phyloP scores from a whole-genome alignment of 2,113 vertebrate genomes.

The Psittacula cyanocephala region DNA sequence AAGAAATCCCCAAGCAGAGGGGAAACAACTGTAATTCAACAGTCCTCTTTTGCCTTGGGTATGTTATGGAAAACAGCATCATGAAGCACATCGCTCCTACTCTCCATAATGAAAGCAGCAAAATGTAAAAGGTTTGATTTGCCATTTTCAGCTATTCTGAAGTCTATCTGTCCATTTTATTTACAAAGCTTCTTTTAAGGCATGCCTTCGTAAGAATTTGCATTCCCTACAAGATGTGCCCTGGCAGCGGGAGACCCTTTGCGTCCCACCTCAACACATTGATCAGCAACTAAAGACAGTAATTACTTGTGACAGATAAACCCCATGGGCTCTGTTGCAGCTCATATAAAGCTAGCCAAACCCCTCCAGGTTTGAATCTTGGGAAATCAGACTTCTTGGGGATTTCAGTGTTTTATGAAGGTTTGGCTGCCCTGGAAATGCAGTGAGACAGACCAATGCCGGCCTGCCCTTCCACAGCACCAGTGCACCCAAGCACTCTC shows the following conservation, averaged over 20 bases:
- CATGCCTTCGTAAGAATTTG: not conserved
- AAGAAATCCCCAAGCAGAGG: not conserved
- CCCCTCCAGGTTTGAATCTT: not conserved
- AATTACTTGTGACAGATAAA: not conserved
- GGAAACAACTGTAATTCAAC: not conserved
- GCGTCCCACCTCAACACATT: not conserved
- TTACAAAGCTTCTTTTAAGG: not conserved
- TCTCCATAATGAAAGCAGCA: not conserved
- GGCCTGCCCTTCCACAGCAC: not conserved
- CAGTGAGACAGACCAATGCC: accelerated
- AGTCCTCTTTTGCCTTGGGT: not conserved
- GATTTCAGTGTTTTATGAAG: not conserved
- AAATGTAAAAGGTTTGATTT: not conserved
- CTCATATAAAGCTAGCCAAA: not conserved
- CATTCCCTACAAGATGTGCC: not conserved
- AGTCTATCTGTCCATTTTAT: not conserved
- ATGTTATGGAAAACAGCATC: not conserved
- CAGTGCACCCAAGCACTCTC: accelerated
- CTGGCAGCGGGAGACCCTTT: not conserved
- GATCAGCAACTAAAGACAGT: not conserved
- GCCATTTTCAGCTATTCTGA: not conserved
- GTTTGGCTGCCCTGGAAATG: not conserved
- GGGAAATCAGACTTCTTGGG: not conserved
- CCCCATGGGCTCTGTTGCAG: accelerated
- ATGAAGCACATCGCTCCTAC: not conserved